These are phyloP conservation scores for Caenorhabditis sp. DNA, from an alignment of 2,888 invertebrate species.

Conservation along the genomic window DNA sequence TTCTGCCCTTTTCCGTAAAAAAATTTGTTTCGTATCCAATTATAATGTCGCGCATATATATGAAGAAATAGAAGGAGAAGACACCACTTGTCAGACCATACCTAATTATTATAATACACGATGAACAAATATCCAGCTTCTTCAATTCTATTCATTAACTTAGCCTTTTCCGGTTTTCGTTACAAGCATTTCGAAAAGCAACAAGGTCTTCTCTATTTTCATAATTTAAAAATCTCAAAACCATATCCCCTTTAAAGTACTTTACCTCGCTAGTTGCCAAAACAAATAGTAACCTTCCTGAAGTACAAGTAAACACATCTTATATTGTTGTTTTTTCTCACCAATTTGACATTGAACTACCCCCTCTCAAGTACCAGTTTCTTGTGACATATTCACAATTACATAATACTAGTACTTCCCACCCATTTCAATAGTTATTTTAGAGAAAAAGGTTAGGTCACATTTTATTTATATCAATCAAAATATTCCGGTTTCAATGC, in stretches of 20 bases:
- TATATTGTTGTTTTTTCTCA: background rate
- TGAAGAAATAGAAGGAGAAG: background rate
- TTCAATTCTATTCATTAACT: background rate
- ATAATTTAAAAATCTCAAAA: background rate
- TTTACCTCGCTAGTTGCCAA: background rate
- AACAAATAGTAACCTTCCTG: background rate
- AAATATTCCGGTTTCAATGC: background rate
- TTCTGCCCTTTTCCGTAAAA: background rate
- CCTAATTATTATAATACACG: background rate
- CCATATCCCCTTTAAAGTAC: background rate
- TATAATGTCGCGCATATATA: slow-evolving; percentile 1
- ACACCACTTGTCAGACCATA: slow-evolving; percentile 1
- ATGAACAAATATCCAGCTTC: background rate
- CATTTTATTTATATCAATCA: background rate
- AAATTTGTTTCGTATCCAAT: background rate
- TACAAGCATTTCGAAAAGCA: background rate
- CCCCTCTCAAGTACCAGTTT: background rate
- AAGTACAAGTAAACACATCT: background rate
- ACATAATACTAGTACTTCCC: too few relatives aligned
- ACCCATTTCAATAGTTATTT: too few relatives aligned
- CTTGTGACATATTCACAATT: too few relatives aligned
- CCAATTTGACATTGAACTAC: background rate
- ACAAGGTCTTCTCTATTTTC: background rate
- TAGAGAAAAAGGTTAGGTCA: background rate
- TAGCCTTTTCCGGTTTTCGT: background rate